Evolutionary conservation across 2,888 invertebrate species (phyloP).

Genomic region (Calliphora vomitoria): DNA sequence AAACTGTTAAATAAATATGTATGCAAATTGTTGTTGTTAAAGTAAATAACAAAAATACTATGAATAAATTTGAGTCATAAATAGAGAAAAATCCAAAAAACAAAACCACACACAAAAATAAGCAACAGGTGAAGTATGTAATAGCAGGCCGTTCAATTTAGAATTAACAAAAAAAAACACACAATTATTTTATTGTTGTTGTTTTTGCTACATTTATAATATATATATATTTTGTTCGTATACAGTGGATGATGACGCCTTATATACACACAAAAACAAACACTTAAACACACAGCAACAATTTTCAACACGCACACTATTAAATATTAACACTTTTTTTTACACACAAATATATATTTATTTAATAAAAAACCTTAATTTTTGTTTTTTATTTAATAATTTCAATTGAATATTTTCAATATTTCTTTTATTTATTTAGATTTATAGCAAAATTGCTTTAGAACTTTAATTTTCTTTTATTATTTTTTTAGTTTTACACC

Average conservation of each 20-base stretch:
- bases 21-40: slow-evolving; percentile 50
- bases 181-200: slow-evolving; percentile 25
- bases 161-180: slow-evolving; percentile 27
- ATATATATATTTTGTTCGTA: not conserved
- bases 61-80: slow-evolving; percentile 44
- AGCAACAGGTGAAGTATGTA: slow-evolving; percentile 70
- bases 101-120: slow-evolving; percentile 31
- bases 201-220: not conserved
- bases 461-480: slow-evolving; percentile 24
- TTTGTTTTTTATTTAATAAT: not conserved
- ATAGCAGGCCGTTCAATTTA: slow-evolving; percentile 38
- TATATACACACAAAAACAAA: slow-evolving; percentile 5
- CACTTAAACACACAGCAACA: slow-evolving; percentile 18
- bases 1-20: slow-evolving; percentile 41
- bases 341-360: not conserved
- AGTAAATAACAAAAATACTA: slow-evolving; percentile 26
- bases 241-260: slow-evolving; percentile 45
- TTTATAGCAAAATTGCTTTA: not conserved
- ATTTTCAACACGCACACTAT: slow-evolving; percentile 27
- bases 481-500: slow-evolving; percentile 37
- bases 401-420: slow-evolving; percentile 2
- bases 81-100: slow-evolving; percentile 10
- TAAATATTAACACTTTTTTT: slow-evolving; percentile 22
- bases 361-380: not conserved
- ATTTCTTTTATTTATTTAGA: not conserved